These are phyloP conservation scores for Acanthococcus lagerstroemiae DNA, from an alignment of 2,888 invertebrate species.

Conservation along the genomic window DNA sequence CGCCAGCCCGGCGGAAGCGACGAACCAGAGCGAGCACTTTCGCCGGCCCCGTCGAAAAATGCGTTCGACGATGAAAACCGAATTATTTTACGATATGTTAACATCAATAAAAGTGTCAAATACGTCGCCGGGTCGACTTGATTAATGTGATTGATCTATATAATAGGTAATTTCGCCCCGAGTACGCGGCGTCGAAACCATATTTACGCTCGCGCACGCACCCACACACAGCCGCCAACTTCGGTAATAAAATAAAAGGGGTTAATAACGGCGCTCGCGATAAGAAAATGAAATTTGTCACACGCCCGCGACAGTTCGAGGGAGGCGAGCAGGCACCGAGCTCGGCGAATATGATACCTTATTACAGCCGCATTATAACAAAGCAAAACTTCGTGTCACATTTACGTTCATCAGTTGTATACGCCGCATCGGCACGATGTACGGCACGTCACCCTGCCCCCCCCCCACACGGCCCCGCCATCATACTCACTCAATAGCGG, in stretches of 20 bases:
- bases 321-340: neutral
- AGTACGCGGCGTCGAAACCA: neutral
- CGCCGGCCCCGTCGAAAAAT: too few relatives aligned
- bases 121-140: neutral
- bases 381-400: neutral
- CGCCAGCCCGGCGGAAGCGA: too few relatives aligned
- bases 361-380: neutral
- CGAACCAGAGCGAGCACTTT: too few relatives aligned
- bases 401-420: neutral
- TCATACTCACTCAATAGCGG: too few relatives aligned
- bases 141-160: neutral
- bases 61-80: neutral
- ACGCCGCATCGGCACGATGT: too few relatives aligned
- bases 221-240: neutral
- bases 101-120: neutral
- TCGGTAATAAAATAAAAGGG: conserved; percentile 20
- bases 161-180: neutral
- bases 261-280: conserved; percentile 19
- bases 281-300: conserved; percentile 29
- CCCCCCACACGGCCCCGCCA: too few relatives aligned
- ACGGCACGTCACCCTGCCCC: too few relatives aligned
- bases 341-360: neutral
- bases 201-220: neutral
- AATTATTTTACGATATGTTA: neutral
- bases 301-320: conserved; percentile 19